Evolutionary conservation across 2,888 invertebrate species (phyloP).

Genomic region (Andrena praecox): DNA sequence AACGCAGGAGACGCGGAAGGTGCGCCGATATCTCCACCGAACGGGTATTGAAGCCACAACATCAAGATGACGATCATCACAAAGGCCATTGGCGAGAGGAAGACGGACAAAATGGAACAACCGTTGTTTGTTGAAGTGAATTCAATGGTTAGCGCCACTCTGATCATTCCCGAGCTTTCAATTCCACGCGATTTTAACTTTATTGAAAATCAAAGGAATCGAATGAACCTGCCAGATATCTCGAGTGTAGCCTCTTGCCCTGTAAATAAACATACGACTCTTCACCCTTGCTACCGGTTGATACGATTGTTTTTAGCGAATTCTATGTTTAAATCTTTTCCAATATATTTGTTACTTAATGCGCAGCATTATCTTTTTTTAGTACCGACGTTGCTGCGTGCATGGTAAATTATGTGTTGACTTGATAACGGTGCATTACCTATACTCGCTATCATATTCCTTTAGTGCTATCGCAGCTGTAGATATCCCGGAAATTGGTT

Average conservation of each 20-base stretch:
- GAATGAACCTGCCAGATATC: not conserved
- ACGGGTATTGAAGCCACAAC: conserved; percentile 10
- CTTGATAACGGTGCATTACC: conserved; percentile 15
- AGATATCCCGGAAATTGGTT: not conserved
- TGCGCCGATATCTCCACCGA: conserved; percentile 9
- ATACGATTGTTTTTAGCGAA: not conserved
- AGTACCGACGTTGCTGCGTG: not conserved
- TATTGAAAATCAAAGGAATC: not conserved
- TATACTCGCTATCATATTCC: not conserved
- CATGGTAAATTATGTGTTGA: not conserved
- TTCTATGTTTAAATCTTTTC: not conserved
- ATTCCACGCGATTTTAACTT: not conserved
- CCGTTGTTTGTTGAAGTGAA: conserved; percentile 88
- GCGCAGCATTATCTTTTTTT: not conserved
- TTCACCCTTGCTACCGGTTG: not conserved
- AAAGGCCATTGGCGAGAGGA: conserved; percentile 91
- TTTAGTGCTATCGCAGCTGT: not conserved
- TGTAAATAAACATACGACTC: conserved; percentile 21
- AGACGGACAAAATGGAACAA: conserved; percentile 88
- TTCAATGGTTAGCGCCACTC: conserved; percentile 79
- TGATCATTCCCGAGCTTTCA: not conserved
- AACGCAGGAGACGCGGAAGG: not conserved
- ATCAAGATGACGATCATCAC: conserved; percentile 91
- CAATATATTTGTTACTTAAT: not conserved
- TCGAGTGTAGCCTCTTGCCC: not conserved